A percentile compares a stretch with the other conserved stretches of the same genome.
These are phyloP conservation scores for Pseudomyrmex concolor DNA, from an alignment of 1,140 invertebrate species.

Conservation along the genomic window DNA sequence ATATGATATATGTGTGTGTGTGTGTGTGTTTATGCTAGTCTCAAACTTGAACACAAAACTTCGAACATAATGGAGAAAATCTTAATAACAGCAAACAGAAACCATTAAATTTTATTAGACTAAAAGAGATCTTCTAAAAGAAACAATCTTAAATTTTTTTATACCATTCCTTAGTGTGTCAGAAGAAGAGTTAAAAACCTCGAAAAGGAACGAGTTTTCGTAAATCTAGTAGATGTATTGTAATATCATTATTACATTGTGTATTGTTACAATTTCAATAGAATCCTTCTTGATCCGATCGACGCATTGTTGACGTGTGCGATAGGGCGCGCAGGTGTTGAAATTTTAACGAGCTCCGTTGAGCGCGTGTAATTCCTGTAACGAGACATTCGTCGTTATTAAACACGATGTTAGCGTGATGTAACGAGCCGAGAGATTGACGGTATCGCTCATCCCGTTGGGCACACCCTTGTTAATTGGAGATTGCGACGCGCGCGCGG, in stretches of 20 bases:
- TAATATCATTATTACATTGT: slow-evolving; percentile 5
- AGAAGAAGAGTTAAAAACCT: no score
- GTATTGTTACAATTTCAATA: not conserved
- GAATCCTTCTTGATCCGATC: not conserved
- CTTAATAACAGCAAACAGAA: no score
- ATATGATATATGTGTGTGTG: no score
- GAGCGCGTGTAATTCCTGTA: not conserved
- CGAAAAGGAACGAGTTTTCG: no score
- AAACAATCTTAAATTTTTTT: no score
- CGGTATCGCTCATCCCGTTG: not conserved
- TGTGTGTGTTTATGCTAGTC: no score
- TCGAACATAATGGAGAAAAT: no score
- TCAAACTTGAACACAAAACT: no score
- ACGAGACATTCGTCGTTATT: not conserved
- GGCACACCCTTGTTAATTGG: slow-evolving; percentile 13
- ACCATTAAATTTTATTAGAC: no score
- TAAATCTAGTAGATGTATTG: not conserved
- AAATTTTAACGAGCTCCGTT: slow-evolving; percentile 36
- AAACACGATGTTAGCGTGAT: not conserved
- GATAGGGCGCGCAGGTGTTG: slow-evolving; percentile 22
- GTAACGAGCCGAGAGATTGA: not conserved
- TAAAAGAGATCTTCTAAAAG: no score
- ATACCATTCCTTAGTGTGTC: no score
- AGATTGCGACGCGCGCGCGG: not conserved
- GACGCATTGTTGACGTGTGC: not conserved